Base-by-base conservation (phyloP, 2,888 invertebrate species). In the Drosophila conformis region DNA sequence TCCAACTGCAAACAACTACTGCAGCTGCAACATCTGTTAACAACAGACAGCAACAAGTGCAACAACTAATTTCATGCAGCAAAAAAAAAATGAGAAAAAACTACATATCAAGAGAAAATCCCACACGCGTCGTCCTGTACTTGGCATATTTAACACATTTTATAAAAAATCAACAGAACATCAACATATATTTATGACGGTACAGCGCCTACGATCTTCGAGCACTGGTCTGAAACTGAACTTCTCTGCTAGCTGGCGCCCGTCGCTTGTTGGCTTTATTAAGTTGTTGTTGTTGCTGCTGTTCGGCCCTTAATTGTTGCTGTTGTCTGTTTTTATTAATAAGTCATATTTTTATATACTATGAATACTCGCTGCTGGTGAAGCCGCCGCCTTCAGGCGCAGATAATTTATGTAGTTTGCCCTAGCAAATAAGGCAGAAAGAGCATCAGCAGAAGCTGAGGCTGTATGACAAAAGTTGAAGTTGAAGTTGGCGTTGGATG, bases 61-160 rank as follows among this genome's bases (percentile, higher is more conserved):
- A 67, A 33, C 51, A 51, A 73, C 61, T 76, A 70, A 74, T 71
- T 74, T 71, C 35, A 73, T 78, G 64, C 73, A 61, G 56, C 11
- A 46, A 46, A 54, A 53, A 35, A 38, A 21, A 49, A 13, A 5
- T 31, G 11, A 36, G 7, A 48, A n/a, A 57, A 15, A 42, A n/a
- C 1, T n/a, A 15, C 13, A 29, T 15, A 49, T 53, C 52, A 31
- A 53, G 53, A 64, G 53, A 60, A 75, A 83, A 90, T 82, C 78
- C 88, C 90, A 88, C 91, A 83, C 91, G 87, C 87, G 76, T 78
- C 72, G 77, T 78, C 63, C 80, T 78, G 76, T 82, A 78, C 89
- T 82, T 82, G 87, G 84, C 76, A 84, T 89, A 89, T 90, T 87
- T 87, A 87, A 84, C 87, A 90, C 87, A 87, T 87, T 88, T 87